These are phyloP conservation scores for Rhinopithecus roxellana DNA, from an alignment of 2,113 vertebrate species.

Conservation along the genomic window DNA sequence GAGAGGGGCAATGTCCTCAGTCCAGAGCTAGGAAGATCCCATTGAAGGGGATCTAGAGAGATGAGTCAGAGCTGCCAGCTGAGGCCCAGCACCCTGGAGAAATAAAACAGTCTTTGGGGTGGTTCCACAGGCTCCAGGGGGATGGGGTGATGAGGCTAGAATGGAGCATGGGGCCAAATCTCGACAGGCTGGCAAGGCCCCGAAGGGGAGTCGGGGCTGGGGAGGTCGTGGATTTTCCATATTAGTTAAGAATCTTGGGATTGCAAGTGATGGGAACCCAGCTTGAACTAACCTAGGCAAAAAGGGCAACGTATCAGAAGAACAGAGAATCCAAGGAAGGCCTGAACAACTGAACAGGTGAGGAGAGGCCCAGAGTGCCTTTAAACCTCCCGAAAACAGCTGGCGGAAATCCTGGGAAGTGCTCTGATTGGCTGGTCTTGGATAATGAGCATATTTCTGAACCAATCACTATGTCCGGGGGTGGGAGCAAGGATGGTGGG, in stretches of 20 bases:
- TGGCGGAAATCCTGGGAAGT: background rate
- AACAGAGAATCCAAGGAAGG: background rate
- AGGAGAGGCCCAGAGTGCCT: background rate
- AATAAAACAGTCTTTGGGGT: background rate
- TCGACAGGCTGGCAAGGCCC: background rate
- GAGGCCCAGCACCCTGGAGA: background rate
- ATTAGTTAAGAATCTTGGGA: background rate
- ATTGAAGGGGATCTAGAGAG: background rate
- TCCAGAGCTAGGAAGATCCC: background rate
- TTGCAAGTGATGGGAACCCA: background rate
- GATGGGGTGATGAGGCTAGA: background rate
- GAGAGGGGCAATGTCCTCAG: background rate
- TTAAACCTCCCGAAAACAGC: background rate
- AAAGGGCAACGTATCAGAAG: background rate
- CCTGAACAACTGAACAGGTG: background rate
- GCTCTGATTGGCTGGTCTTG: background rate
- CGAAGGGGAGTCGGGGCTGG: background rate
- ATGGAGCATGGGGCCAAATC: background rate
- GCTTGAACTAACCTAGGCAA: background rate
- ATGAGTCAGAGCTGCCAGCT: background rate
- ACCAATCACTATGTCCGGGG: background rate
- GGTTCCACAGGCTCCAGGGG: background rate
- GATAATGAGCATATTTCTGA: background rate
- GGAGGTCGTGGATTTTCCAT: background rate
- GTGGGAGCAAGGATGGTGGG: background rate